Evolutionary conservation across 2,888 invertebrate species (phyloP).

Genomic region (Diplazon laetatorius): DNA sequence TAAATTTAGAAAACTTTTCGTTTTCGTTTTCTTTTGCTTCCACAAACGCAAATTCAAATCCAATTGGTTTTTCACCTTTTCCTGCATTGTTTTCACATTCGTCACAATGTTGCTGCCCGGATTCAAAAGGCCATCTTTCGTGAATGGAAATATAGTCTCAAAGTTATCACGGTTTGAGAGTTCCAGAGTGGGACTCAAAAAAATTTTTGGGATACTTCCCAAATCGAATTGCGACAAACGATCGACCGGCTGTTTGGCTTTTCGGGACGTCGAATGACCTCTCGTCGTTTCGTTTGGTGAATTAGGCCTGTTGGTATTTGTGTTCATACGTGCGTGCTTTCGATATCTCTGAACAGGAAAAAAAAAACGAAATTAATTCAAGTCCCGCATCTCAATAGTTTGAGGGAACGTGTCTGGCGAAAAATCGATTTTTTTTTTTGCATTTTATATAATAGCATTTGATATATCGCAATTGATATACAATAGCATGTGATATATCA

Average conservation of each 20-base stretch:
- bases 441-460: no score
- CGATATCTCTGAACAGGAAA: slow-evolving; percentile 83
- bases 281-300: slow-evolving; percentile 80
- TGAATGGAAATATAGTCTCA: slow-evolving; percentile 91
- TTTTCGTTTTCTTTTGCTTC: no score
- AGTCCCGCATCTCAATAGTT: no score
- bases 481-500: no score
- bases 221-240: slow-evolving; percentile 82
- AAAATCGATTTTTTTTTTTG: no score
- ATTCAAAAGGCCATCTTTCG: slow-evolving; percentile 83
- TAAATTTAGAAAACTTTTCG: no score
- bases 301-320: slow-evolving; percentile 76
- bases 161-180: slow-evolving; percentile 92
- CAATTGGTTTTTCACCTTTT: no score
- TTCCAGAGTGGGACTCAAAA: slow-evolving; percentile 90
- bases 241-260: slow-evolving; percentile 82
- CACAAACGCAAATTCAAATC: no score
- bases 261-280: slow-evolving; percentile 82
- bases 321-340: slow-evolving; percentile 82
- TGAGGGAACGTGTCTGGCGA: no score
- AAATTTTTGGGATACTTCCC: slow-evolving; percentile 92
- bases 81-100: slow-evolving; percentile 88
- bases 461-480: no score
- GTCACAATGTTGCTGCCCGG: slow-evolving; percentile 78
- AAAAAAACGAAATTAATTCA: no score